Percentiles rank a stretch among this genome's conserved stretches.
phyloP scores from a whole-genome alignment of 2,113 vertebrate species.

The Prietella phreatophila region DNA sequence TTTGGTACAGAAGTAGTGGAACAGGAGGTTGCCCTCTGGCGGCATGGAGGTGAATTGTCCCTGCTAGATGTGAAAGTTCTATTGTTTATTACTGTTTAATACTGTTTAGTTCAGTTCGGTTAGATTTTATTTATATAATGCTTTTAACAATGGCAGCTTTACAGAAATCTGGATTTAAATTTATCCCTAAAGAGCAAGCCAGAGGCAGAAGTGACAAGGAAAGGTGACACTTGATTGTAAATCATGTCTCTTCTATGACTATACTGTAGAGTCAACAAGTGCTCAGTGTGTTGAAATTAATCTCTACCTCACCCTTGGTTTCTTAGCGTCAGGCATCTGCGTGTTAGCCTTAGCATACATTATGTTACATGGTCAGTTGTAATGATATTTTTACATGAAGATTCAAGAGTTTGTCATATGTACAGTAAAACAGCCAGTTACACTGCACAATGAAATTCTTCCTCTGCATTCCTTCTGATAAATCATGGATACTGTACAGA shows the following conservation, averaged over 20 bases:
- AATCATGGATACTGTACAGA: no score
- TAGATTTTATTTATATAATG: neutral
- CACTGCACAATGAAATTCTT: no score
- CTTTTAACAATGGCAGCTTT: neutral
- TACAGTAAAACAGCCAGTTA: no score
- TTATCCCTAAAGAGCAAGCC: neutral
- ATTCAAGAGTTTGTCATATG: no score
- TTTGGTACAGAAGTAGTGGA: no score
- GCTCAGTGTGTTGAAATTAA: neutral
- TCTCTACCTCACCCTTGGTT: neutral
- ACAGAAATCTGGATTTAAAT: neutral
- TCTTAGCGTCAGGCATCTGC: no score
- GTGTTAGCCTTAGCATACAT: no score
- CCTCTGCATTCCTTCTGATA: no score
- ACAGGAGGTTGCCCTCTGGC: neutral
- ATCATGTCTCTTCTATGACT: neutral
- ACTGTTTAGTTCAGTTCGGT: neutral
- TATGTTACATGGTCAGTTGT: no score
- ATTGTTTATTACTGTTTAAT: neutral
- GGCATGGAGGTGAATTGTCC: neutral
- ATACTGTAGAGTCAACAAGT: neutral
- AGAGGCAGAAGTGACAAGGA: neutral
- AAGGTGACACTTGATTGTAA: neutral
- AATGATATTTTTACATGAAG: no score
- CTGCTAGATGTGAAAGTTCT: neutral